These are phyloP conservation scores for Listronotus oregonensis DNA, from an alignment of 1,140 invertebrate genomes.

Conservation along the genomic window DNA sequence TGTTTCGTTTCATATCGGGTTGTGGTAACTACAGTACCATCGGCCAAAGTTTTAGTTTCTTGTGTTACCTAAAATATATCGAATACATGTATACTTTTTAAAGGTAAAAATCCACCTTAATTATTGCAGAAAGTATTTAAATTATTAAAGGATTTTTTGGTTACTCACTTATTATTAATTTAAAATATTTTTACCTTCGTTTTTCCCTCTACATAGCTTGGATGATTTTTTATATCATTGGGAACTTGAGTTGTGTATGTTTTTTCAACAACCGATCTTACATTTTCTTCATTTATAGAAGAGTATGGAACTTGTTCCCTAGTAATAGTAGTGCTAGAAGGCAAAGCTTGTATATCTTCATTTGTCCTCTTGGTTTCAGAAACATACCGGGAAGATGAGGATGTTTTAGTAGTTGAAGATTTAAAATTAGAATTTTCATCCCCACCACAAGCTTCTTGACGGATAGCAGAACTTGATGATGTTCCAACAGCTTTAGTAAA, in stretches of 20 bases:
- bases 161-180: too few species aligned
- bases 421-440: conserved; percentile 60
- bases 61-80: conserved; percentile 53
- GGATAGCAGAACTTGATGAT: conserved; percentile 62
- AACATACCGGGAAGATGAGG: conserved; percentile 49
- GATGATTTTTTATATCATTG: conserved; percentile 44
- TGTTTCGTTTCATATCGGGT: conserved; percentile 65
- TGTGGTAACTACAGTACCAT: conserved; percentile 67
- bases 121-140: too few species aligned
- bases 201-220: conserved; percentile 54
- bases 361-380: conserved; percentile 43
- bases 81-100: background rate
- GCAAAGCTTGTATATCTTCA: conserved; percentile 23
- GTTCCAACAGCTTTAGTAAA: conserved; percentile 64
- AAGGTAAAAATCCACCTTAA: too few species aligned
- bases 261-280: conserved; percentile 36
- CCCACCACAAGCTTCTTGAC: conserved; percentile 64
- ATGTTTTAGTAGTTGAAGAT: conserved; percentile 57
- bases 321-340: conserved; percentile 6
- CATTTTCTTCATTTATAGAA: conserved; percentile 27
- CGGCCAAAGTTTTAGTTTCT: conserved; percentile 66
- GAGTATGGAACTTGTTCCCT: conserved; percentile 10
- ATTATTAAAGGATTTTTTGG: too few species aligned
- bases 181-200: conserved; percentile 58
- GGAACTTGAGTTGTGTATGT: conserved; percentile 45